Percentiles rank a stretch among this genome's conserved stretches.
Evolutionary conservation across 2,797 vertebrate species (phyloP).

Genomic region (Anniella stebbinsi): DNA sequence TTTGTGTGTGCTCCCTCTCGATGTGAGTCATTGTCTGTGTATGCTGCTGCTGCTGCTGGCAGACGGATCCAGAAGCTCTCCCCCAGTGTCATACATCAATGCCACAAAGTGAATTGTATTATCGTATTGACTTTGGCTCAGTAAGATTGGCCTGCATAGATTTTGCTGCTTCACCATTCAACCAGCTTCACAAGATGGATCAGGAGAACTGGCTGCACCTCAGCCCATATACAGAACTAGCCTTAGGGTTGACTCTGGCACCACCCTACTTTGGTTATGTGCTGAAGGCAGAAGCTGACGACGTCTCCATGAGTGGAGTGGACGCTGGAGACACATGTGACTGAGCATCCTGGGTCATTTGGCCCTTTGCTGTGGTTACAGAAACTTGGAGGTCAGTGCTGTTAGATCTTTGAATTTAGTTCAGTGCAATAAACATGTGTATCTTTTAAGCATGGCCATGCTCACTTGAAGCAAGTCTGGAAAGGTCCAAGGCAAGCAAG

Average conservation of each 20-base stretch:
- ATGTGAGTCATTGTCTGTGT: accelerated
- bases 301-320: not conserved
- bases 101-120: constrained; percentile 15
- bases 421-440: not conserved
- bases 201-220: not conserved
- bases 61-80: not conserved
- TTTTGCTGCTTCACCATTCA: not conserved
- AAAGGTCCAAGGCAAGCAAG: constrained; percentile 1
- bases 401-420: not conserved
- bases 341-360: not conserved
- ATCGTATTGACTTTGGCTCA: not conserved
- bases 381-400: not conserved
- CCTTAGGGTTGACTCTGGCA: not conserved
- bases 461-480: not conserved
- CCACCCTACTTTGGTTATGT: not conserved
- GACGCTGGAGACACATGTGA: not conserved
- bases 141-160: not conserved
- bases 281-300: not conserved
- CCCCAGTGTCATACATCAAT: accelerated
- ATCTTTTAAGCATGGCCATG: not conserved
- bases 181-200: constrained; percentile 1
- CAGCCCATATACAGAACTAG: not conserved
- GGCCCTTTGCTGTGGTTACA: not conserved
- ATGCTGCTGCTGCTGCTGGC: accelerated
- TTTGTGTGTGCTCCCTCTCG: not conserved